Base-by-base conservation (phyloP, 2,888 invertebrate species). In the Drosophila nigritarsus region DNA sequence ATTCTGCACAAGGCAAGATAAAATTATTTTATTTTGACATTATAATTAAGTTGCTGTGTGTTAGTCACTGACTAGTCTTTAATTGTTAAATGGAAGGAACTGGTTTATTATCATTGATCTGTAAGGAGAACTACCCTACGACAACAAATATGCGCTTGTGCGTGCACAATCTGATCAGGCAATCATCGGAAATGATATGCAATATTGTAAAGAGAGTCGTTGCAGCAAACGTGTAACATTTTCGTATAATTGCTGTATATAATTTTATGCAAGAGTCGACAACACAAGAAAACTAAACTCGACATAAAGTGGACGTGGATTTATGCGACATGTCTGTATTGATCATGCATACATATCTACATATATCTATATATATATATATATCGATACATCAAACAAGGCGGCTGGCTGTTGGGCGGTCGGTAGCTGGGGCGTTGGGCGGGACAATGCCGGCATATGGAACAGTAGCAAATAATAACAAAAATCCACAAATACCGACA, bases 211-310 rank as follows among this genome's bases (percentile, higher is more conserved):
- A 55, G 38, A 45, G 59, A 69, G 51, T 65, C 42, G 42, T 53
- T 51, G 62, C 65, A 55, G 68, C 66, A 8, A 24, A 45, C 74
- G 72, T 75, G 78, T 77, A 77, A 62, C 73, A 73, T 71, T 72
- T 77, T 75, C 65, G 54, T 74, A 60, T 82, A 82, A 82, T 82
- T 82, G 79, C 69, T 64, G 24, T 62, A 63, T 53, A 73, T 85
- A 85, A 84, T 83, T 85, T 73, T 63, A 82, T 73, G 78, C 82
- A 78, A 75, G 53, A 68, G 55, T 58, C 69, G 56, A 69, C 56
- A 60, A 63, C 54, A 64, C 49, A 62, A 59, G 36, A 42, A 62
- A 66, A 67, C 61, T 54, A 73, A 77, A 69, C 73, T 71, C 76
- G 65, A 59, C 42, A 30, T 62, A 34, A 58, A 70, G 32, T 56